These are phyloP conservation scores for Myzus persicae DNA, from an alignment of 1,140 invertebrate species.

Conservation along the genomic window DNA sequence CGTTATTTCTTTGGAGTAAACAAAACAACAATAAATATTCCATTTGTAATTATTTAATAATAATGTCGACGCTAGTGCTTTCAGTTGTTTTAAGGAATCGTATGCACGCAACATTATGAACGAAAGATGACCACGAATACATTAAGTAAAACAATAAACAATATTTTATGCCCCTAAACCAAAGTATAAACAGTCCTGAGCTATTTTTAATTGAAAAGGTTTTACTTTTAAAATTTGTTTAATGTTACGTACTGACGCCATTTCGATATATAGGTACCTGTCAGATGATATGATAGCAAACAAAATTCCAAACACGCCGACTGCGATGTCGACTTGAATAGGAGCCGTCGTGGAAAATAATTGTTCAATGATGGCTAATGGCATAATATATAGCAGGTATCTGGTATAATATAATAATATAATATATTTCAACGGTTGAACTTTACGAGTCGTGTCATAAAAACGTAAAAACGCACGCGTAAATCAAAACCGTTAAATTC, in stretches of 20 bases:
- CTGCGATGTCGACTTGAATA: background rate
- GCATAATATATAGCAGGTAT: background rate
- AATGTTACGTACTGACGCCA: background rate
- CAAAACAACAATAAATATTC: background rate
- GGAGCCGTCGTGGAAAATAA: background rate
- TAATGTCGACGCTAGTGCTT: background rate
- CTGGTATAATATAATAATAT: background rate
- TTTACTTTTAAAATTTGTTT: background rate
- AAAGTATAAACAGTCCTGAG: background rate
- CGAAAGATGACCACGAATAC: background rate
- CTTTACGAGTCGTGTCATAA: background rate
- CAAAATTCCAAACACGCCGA: background rate
- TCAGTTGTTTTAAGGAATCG: background rate
- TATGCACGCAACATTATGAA: background rate
- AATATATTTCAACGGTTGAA: constrained; percentile 2
- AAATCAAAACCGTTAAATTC: constrained; percentile 7
- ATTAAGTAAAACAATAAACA: constrained; percentile 4
- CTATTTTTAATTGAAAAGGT: background rate
- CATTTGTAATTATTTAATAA: background rate
- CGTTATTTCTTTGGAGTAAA: background rate
- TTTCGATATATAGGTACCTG: too few species aligned
- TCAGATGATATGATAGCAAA: background rate
- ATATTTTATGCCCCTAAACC: background rate
- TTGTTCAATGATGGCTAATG: background rate
- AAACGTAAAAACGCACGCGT: background rate